Base-by-base conservation (phyloP, 2,797 vertebrate species). In the Molothrus aeneus region DNA sequence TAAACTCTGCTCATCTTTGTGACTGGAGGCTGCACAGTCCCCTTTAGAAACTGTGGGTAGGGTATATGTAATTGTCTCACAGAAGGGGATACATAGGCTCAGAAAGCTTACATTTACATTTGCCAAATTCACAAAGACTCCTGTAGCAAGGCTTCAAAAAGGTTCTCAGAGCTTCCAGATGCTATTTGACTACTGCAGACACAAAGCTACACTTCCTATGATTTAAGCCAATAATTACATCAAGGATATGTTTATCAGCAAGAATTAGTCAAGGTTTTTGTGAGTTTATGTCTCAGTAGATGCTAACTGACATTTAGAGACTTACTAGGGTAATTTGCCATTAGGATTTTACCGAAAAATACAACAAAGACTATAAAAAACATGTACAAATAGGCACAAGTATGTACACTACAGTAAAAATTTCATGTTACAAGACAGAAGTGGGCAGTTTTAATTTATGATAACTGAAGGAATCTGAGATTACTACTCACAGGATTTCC, bases 401-500 rank as follows among this genome's bases (percentile, higher is more conserved):
- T 21, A 47, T 15, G 32, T 59, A 72, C 15, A n/a, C 38, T n/a
- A 50, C 59, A 72, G 47, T 54, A 82, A 93, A 96, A 94, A 61
- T 26, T 50, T 48, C 25, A 17, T 31, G 14, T 71, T 80, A 24
- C 18, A 50, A 69, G 86, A 85, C n/a, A 78, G 78, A 85, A 92
- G 24, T 80, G 54, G 10, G 31, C 43, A 90, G 61, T 51, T 91
- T 94, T 87, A 89, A 92, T 95, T 94, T 91, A 88, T 48, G 71
- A 69, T 83, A 90, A 75, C 53, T 82, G 69, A 71, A 91, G 79
- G 69, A 96, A 90, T 87, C 70, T 80, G 78, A 89, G 72, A 78
- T 88, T 93, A 90, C 43, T 85, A 69, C 72, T 70, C 50, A 83
- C 65, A 94, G 65, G 69, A 92, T 95, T 95, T 96, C 90, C 75